Evolutionary conservation across 2,113 vertebrate genomes (phyloP).

Genomic region (Petrocephalus microphthalmus): DNA sequence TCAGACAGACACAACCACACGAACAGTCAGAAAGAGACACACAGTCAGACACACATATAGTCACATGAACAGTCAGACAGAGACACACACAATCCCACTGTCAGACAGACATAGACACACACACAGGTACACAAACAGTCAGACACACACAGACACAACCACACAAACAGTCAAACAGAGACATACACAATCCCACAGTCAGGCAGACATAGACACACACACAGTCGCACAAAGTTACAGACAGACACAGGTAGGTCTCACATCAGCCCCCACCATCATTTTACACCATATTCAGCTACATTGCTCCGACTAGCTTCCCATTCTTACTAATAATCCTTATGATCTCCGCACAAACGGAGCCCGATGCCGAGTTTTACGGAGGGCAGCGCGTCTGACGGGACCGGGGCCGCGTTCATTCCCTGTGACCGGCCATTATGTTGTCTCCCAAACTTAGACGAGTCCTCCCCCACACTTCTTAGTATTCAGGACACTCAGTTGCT

Average conservation of each 20-base stretch:
- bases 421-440: not conserved
- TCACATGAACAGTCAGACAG: no score
- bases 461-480: conserved; percentile 53
- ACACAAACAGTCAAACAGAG: no score
- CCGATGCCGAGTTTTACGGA: not conserved
- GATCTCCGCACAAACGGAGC: not conserved
- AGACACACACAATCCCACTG: no score
- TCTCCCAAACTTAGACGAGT: conserved; percentile 40
- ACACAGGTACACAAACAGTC: no score
- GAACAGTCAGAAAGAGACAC: no score
- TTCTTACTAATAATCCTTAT: not conserved
- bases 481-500: conserved; percentile 63
- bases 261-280: not conserved
- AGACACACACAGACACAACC: no score
- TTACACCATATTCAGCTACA: not conserved
- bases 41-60: no score
- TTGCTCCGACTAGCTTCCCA: not conserved
- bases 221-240: not conserved
- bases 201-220: not conserved
- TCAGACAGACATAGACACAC: no score
- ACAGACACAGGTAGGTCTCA: not conserved
- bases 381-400: not conserved
- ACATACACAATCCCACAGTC: no score
- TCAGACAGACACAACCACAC: no score
- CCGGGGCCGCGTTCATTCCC: no score